Evolutionary conservation across 2,113 vertebrate genomes (phyloP).

Genomic region (Neodon shergylaensis): DNA sequence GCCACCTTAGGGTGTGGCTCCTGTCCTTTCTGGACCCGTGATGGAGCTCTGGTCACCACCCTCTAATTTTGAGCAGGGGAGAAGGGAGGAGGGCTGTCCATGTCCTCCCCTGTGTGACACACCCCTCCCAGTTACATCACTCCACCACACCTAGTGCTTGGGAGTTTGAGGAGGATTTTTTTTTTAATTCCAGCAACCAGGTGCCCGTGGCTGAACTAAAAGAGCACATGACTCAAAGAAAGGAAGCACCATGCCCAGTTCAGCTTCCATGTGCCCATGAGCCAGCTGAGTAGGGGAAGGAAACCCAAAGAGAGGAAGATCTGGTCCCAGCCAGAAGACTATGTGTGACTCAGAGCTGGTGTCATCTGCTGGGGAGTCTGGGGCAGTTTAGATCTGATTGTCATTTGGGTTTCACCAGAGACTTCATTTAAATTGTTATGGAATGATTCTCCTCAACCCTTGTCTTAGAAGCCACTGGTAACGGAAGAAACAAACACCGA

Average conservation of each 20-base stretch:
- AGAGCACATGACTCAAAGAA: background rate
- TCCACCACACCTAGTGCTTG: background rate
- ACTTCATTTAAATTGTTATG: background rate
- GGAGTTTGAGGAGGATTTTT: background rate
- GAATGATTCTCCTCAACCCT: background rate
- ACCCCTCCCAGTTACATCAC: background rate
- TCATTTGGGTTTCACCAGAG: constrained; percentile 22
- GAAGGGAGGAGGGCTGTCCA: background rate
- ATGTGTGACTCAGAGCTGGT: background rate
- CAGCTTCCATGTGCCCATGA: background rate
- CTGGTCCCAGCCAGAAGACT: background rate
- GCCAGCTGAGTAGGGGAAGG: background rate
- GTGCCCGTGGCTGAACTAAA: background rate
- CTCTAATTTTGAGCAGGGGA: background rate
- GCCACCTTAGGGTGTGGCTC: constrained; percentile 9
- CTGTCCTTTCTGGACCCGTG: background rate
- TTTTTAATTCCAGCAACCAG: background rate
- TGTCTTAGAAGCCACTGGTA: background rate
- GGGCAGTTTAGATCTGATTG: background rate
- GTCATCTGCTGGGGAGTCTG: background rate
- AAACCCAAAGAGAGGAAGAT: background rate
- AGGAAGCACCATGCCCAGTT: background rate
- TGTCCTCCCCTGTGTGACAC: background rate
- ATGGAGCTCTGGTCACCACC: background rate
- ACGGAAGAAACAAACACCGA: background rate